phyloP scores from a whole-genome alignment of 2,888 invertebrate species.

The Leucoptera coffeella region DNA sequence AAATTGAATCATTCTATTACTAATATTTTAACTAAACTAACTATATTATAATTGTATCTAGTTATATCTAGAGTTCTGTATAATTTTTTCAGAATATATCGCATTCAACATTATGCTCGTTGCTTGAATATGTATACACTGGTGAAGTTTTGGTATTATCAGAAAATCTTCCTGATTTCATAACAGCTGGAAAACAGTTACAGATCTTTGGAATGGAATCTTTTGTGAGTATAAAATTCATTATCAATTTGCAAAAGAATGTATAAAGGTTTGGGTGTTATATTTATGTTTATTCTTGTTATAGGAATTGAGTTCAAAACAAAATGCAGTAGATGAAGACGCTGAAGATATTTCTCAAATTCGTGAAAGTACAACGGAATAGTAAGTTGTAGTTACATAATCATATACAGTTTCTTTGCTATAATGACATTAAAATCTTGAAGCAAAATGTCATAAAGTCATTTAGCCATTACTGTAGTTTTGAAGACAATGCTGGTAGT shows the following conservation, averaged over 20 bases:
- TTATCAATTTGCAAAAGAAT: background rate
- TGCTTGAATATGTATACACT: constrained; percentile 38
- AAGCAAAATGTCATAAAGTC: too few relatives aligned
- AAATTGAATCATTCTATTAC: background rate
- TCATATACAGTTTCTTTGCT: too few relatives aligned
- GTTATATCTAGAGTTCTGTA: background rate
- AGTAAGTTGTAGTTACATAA: background rate
- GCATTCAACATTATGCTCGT: constrained; percentile 19
- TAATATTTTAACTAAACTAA: background rate
- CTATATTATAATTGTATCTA: background rate
- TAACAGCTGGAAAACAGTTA: constrained; percentile 27
- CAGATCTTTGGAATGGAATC: constrained; percentile 33
- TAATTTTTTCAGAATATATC: constrained; percentile 30
- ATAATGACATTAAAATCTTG: too few relatives aligned
- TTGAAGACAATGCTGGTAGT: too few relatives aligned
- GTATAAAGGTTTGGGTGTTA: background rate
- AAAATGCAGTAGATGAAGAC: background rate
- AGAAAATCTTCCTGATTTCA: constrained; percentile 19
- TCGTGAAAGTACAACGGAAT: background rate
- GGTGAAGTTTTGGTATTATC: constrained; percentile 28
- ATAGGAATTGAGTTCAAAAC: background rate
- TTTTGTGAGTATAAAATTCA: constrained; percentile 15
- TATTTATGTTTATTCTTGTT: constrained; percentile 2
- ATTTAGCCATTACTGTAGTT: too few relatives aligned
- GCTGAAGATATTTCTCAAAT: background rate